These are phyloP conservation scores for Drosophila teissieri DNA, from an alignment of 1,140 invertebrate species.

Conservation along the genomic window DNA sequence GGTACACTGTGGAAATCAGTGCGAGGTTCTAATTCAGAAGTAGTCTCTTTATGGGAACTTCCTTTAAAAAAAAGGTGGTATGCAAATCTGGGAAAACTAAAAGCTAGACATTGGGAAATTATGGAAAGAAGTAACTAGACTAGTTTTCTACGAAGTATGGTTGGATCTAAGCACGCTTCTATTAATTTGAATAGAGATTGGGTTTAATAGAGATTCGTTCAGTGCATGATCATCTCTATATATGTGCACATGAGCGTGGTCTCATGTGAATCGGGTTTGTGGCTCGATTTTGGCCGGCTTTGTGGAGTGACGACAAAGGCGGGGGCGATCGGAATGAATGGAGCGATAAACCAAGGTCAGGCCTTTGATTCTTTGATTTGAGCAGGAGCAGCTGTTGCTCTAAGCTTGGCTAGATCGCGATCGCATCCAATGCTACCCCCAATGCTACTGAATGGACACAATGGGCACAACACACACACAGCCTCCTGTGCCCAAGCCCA, in stretches of 20 bases:
- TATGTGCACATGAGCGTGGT: background rate
- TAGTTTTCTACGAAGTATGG: too few relatives aligned
- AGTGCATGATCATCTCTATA: conserved; percentile 4
- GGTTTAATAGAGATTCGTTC: background rate
- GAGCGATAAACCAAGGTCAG: conserved; percentile 52
- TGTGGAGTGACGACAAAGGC: conserved; percentile 33
- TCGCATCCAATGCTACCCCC: conserved; percentile 29
- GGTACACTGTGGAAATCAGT: conserved; percentile 8
- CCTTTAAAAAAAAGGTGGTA: background rate
- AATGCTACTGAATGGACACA: conserved; percentile 3
- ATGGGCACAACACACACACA: background rate
- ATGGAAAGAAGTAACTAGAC: too few relatives aligned
- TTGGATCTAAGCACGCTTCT: background rate
- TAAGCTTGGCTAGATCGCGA: conserved; percentile 22
- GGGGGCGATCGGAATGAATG: conserved; percentile 44
- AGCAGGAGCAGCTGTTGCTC: conserved; percentile 7
- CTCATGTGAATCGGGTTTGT: conserved; percentile 24
- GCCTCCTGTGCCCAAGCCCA: conserved; percentile 15
- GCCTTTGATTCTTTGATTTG: background rate
- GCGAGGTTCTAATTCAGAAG: background rate
- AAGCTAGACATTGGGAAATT: too few relatives aligned
- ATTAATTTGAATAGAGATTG: background rate
- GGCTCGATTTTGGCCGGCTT: conserved; percentile 5
- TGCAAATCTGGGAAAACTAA: background rate
- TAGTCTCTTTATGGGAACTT: background rate